phyloP scores from a whole-genome alignment of 2,888 invertebrate genomes.

The Eilema sororculum region DNA sequence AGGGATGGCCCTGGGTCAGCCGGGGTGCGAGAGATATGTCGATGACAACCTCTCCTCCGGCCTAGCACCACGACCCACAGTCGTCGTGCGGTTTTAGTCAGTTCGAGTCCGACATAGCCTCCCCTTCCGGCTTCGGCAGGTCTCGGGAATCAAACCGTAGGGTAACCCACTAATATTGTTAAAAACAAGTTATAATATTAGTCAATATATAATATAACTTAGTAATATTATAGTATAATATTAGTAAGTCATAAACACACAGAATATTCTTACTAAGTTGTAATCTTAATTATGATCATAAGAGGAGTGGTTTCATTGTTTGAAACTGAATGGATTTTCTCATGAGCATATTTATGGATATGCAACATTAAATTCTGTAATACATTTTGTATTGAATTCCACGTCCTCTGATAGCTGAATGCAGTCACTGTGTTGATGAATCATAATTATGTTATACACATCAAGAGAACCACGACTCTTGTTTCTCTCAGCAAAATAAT shows the following conservation, averaged over 20 bases:
- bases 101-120: too few relatives aligned
- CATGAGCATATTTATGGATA: not conserved
- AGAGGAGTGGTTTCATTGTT: conserved; percentile 14
- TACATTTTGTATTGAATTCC: conserved; percentile 6
- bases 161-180: too few relatives aligned
- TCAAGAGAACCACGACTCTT: not conserved
- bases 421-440: not conserved
- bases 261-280: not conserved
- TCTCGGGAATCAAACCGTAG: too few relatives aligned
- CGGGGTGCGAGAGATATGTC: too few relatives aligned
- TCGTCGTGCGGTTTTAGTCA: too few relatives aligned
- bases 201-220: too few relatives aligned
- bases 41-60: too few relatives aligned
- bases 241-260: not conserved
- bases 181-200: too few relatives aligned
- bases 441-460: not conserved
- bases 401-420: not conserved
- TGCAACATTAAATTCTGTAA: conserved; percentile 8
- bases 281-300: not conserved
- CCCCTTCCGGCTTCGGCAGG: too few relatives aligned
- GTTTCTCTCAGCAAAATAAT: not conserved
- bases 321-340: conserved; percentile 12
- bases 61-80: too few relatives aligned
- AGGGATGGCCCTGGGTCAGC: too few relatives aligned
- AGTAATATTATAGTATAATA: too few relatives aligned